phyloP scores from a whole-genome alignment of 2,888 invertebrate genomes.

The Amiota minor region DNA sequence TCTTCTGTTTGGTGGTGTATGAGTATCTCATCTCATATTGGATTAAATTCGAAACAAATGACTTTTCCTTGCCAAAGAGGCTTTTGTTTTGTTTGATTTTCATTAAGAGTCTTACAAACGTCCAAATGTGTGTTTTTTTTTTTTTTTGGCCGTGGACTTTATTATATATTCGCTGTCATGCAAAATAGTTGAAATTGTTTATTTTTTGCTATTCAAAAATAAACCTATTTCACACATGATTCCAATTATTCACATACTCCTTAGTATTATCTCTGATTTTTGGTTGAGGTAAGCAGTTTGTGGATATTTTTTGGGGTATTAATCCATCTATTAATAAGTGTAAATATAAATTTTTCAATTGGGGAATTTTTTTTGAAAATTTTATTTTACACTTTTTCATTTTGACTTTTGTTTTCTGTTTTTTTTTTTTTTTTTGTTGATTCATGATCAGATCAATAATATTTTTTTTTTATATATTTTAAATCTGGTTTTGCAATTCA shows the following conservation, averaged over 20 bases:
- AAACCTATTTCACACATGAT: constrained; percentile 70
- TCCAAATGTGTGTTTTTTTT: constrained; percentile 56
- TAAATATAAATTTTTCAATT: constrained; percentile 58
- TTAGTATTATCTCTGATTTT: constrained; percentile 12
- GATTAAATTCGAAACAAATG: not conserved
- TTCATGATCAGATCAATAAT: no score
- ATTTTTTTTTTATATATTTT: constrained; percentile 33
- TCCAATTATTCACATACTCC: constrained; percentile 58
- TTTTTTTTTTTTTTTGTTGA: not conserved
- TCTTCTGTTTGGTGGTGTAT: constrained; percentile 43
- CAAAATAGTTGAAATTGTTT: constrained; percentile 72
- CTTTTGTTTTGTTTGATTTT: constrained; percentile 57
- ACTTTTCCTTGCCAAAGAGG: not conserved
- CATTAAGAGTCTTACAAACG: constrained; percentile 72
- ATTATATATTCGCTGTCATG: constrained; percentile 61
- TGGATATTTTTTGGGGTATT: no score
- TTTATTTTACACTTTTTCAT: constrained; percentile 50
- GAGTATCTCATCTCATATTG: not conserved
- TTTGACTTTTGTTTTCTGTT: not conserved
- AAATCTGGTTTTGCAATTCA: constrained; percentile 73
- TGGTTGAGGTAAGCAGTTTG: constrained; percentile 40
- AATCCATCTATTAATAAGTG: constrained; percentile 32
- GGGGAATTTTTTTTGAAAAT: constrained; percentile 46
- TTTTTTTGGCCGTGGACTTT: constrained; percentile 61
- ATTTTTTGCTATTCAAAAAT: constrained; percentile 38